Percentiles rank a stretch among this genome's conserved stretches.
phyloP scores from a whole-genome alignment of 2,113 vertebrate species.

The Equus przewalskii region DNA sequence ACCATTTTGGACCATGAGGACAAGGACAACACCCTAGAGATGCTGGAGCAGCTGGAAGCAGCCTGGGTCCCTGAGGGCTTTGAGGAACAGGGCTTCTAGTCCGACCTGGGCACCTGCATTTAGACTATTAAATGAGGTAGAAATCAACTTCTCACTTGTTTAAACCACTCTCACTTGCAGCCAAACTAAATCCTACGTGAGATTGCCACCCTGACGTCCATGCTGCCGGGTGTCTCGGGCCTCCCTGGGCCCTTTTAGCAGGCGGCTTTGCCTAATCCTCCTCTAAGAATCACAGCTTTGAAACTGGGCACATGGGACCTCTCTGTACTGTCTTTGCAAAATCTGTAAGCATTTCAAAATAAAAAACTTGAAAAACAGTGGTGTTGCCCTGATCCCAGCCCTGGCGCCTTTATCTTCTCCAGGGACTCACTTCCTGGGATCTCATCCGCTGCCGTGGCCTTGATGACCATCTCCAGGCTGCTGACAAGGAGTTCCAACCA shows the following conservation, averaged over 20 bases:
- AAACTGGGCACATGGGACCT: background rate
- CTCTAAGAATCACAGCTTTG: background rate
- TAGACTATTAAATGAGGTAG: background rate
- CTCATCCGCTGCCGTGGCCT: background rate
- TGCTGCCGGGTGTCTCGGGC: background rate
- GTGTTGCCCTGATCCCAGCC: background rate
- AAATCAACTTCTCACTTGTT: background rate
- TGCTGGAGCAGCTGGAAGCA: background rate
- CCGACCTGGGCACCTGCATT: background rate
- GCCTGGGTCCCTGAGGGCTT: background rate
- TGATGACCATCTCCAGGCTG: background rate
- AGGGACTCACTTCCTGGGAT: background rate
- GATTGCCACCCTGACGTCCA: background rate
- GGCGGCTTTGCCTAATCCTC: background rate
- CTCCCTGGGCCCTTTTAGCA: background rate
- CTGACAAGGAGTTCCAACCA: background rate
- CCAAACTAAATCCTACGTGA: background rate
- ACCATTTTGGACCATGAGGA: background rate
- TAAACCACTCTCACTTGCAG: background rate
- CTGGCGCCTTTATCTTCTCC: background rate
- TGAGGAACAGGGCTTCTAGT: background rate
- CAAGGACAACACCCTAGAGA: background rate
- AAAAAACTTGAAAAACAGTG: background rate
- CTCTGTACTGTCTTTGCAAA: background rate
- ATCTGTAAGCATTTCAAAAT: conserved; percentile 25